Percentiles rank a stretch among this genome's conserved stretches.
phyloP scores from a whole-genome alignment of 2,113 vertebrate genomes.

The Xyliphius kryptos region DNA sequence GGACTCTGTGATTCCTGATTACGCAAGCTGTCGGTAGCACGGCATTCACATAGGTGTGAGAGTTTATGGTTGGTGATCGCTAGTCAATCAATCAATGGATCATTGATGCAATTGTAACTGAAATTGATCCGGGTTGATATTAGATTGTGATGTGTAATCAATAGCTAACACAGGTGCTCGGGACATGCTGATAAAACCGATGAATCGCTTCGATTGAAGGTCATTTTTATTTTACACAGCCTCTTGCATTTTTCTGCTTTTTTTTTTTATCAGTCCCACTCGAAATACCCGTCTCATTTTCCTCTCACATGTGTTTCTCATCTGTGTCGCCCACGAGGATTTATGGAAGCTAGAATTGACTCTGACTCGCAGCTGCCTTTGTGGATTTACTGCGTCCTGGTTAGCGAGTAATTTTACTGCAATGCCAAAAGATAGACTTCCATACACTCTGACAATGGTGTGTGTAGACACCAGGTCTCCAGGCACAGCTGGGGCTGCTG shows the following conservation, averaged over 20 bases:
- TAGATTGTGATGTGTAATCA: no score
- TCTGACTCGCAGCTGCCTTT: slow-evolving; percentile 56
- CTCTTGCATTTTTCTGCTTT: slow-evolving; percentile 20
- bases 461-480: background rate
- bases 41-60: no score
- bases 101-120: no score
- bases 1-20: no score
- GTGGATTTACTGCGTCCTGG: slow-evolving; percentile 51
- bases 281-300: slow-evolving; percentile 30
- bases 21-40: no score
- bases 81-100: no score
- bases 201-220: no score
- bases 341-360: slow-evolving; percentile 66
- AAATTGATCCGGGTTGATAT: no score
- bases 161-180: no score
- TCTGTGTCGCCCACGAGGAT: slow-evolving; percentile 56
- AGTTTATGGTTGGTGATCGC: no score
- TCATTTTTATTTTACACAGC: no score
- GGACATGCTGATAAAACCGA: no score
- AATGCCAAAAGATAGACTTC: slow-evolving; percentile 46
- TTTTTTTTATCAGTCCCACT: slow-evolving; percentile 32
- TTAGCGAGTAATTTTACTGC: slow-evolving; percentile 47
- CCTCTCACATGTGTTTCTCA: slow-evolving; percentile 62
- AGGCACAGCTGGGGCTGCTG: slow-evolving; percentile 4
- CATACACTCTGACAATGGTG: slow-evolving; percentile 24